phyloP scores from a whole-genome alignment of 2,888 invertebrate species.

The Melieria omissa region DNA sequence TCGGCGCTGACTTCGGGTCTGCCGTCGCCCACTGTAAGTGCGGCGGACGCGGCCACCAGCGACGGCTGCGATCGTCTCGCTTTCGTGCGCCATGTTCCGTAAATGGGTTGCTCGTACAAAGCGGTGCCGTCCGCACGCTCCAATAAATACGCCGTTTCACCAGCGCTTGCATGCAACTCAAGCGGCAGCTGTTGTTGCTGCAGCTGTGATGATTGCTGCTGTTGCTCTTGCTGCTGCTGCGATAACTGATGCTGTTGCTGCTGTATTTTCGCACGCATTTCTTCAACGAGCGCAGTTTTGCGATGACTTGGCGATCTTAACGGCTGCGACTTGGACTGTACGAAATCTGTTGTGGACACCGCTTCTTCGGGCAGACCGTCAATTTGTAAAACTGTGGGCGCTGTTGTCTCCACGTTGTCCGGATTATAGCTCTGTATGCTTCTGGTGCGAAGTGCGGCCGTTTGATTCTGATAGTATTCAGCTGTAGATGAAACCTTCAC shows the following conservation, averaged over 20 bases:
- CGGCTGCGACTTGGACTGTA: conserved; percentile 38
- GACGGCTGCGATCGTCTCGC: conserved; percentile 59
- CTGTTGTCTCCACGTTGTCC: conserved; percentile 28
- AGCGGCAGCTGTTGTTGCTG: conserved; percentile 52
- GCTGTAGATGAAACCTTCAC: conserved; percentile 61
- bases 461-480: conserved; percentile 55
- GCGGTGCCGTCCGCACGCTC: conserved; percentile 57
- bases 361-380: conserved; percentile 17
- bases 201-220: conserved; percentile 48
- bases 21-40: conserved; percentile 25
- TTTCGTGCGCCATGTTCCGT: conserved; percentile 64
- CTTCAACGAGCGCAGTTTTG: conserved; percentile 41
- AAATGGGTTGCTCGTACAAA: conserved; percentile 55
- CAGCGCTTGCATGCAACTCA: conserved; percentile 49
- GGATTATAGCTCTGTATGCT: conserved; percentile 41
- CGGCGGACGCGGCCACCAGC: conserved; percentile 26
- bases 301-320: conserved; percentile 32
- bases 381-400: conserved; percentile 25
- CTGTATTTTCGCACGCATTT: conserved; percentile 61
- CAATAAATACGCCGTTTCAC: conserved; percentile 62
- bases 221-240: conserved; percentile 54
- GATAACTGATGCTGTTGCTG: conserved; percentile 57
- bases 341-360: conserved; percentile 38
- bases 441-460: conserved; percentile 43
- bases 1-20: conserved; percentile 35